These are phyloP conservation scores for Drosophila macrospina DNA, from an alignment of 2,888 invertebrate species.

Conservation along the genomic window DNA sequence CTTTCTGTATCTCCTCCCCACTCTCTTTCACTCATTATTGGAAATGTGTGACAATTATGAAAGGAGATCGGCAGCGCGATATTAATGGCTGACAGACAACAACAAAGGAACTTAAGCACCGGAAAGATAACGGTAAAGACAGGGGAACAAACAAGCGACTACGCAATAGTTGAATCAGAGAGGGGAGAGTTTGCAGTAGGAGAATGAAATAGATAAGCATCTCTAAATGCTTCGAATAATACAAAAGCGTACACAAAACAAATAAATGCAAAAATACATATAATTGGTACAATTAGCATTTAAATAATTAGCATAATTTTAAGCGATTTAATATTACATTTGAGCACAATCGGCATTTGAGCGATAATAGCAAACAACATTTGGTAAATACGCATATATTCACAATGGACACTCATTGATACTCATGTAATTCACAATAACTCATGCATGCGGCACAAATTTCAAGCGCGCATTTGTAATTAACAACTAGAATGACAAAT, in stretches of 20 bases:
- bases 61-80: slow-evolving; percentile 67
- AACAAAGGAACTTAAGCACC: slow-evolving; percentile 48
- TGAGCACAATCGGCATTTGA: slow-evolving; percentile 48
- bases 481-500: slow-evolving; percentile 35
- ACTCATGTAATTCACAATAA: slow-evolving; percentile 26
- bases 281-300: slow-evolving; percentile 27
- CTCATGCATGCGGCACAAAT: slow-evolving; percentile 22
- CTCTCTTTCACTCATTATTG: slow-evolving; percentile 36
- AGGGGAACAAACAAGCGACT: background rate
- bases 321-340: slow-evolving; percentile 41
- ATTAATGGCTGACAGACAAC: slow-evolving; percentile 59
- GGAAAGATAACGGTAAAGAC: background rate
- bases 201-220: too few species aligned
- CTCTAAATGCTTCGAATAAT: too few species aligned
- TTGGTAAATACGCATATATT: slow-evolving; percentile 10
- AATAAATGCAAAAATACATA: too few species aligned
- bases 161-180: too few species aligned
- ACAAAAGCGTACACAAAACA: too few species aligned
- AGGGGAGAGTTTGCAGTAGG: too few species aligned
- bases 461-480: slow-evolving; percentile 40
- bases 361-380: slow-evolving; percentile 44
- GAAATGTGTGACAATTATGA: slow-evolving; percentile 78
- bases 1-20: slow-evolving; percentile 30
- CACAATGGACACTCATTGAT: slow-evolving; percentile 5
- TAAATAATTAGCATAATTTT: slow-evolving; percentile 53